Conservation (phyloP, 2,888 invertebrate species). For the Drosophila siamana region DNA sequence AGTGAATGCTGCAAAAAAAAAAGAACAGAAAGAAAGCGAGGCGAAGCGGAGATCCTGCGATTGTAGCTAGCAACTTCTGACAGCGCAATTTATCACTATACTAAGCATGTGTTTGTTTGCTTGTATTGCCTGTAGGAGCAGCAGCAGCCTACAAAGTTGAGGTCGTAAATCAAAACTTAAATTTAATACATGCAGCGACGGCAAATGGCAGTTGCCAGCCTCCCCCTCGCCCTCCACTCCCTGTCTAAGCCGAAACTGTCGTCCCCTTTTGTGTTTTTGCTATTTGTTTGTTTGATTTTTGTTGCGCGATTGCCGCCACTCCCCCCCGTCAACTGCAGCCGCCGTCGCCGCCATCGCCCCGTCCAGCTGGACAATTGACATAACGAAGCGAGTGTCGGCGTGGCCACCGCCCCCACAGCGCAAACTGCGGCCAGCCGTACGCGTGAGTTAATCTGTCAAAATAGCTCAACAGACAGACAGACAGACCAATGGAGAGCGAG, state of each 20-base stretch:
- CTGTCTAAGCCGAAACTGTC: conserved; percentile 31
- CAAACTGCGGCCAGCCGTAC: conserved; percentile 52
- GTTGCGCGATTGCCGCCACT: conserved; percentile 13
- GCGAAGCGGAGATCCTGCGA: conserved; percentile 52
- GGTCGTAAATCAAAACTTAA: conserved; percentile 83
- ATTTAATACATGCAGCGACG: conserved; percentile 80
- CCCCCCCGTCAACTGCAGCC: conserved; percentile 31
- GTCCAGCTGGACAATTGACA: conserved; percentile 52
- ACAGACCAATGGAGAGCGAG: conserved; percentile 1
- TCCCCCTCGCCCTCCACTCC: neutral
- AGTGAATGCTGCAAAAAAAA: neutral
- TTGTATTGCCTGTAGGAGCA: conserved; percentile 58
- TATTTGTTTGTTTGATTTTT: conserved; percentile 59
- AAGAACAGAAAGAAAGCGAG: conserved; percentile 15
- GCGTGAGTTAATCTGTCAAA: conserved; percentile 82
- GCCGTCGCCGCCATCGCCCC: conserved; percentile 3
- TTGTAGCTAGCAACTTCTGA: conserved; percentile 81
- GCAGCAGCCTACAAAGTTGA: conserved; percentile 77
- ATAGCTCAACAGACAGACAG: conserved; percentile 61
- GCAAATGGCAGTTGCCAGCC: conserved; percentile 71
- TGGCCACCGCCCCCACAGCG: too few species aligned
- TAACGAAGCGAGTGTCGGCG: conserved; percentile 41
- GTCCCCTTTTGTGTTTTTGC: conserved; percentile 63
- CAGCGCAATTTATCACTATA: conserved; percentile 84
- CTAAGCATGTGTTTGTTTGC: conserved; percentile 43